Conservation (phyloP, 2,113 vertebrate species). For the Perca flavescens region DNA sequence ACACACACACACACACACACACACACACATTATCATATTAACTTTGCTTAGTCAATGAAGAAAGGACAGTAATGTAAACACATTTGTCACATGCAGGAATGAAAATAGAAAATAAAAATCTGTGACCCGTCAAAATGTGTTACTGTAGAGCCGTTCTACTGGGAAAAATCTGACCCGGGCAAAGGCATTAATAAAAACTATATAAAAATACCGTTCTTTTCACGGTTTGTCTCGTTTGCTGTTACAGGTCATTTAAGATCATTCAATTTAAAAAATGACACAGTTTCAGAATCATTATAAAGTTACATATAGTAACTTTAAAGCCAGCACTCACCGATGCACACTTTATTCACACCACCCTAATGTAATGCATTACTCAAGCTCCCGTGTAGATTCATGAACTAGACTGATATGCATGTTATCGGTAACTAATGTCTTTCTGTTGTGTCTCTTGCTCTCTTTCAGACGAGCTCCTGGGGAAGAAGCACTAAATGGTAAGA, state of each 20-base stretch:
- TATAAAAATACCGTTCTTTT: no score
- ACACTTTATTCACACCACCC: background rate
- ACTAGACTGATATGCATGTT: background rate
- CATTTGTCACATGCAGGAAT: background rate
- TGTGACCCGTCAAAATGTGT: no score
- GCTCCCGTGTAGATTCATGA: background rate
- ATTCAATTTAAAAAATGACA: background rate
- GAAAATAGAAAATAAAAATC: no score
- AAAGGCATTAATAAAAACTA: no score
- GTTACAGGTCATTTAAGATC: no score
- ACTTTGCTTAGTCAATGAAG: no score
- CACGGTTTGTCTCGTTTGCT: no score
- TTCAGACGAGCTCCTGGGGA: slow-evolving; percentile 75
- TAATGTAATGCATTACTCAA: background rate
- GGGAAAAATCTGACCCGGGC: no score
- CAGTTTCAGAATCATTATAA: background rate
- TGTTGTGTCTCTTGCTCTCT: slow-evolving; percentile 18
- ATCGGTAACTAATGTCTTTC: background rate
- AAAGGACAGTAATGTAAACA: background rate
- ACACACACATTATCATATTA: background rate
- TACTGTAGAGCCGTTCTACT: no score
- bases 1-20: background rate
- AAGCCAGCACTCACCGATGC: background rate
- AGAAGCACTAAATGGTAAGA: slow-evolving; percentile 77
- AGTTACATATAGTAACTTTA: background rate